Evolutionary conservation across 2,113 vertebrate species (phyloP).

Genomic region (pig (Sus scrofa)): T2T-Sscrofa CM000829.6:32796501-32797000

Average conservation of each 20-base stretch:
- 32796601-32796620: constrained; percentile 24
- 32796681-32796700: background rate
- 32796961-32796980: background rate
- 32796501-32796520: background rate
- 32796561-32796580: fast-evolving
- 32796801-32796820: background rate
- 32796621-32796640: background rate
- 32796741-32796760: background rate
- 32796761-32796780: fast-evolving
- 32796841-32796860: fast-evolving
- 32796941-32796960: constrained; percentile 12
- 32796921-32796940: background rate
- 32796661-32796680: background rate
- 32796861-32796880: background rate
- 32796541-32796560: background rate
- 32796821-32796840: background rate
- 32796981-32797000: background rate
- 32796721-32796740: too few species aligned
- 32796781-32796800: background rate
- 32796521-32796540: background rate
- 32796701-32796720: background rate
- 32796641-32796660: background rate
- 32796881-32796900: background rate
- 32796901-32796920: background rate
- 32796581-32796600: background rate